A percentile compares a stretch with the other conserved stretches of the same genome.
Conservation (phyloP, 2,797 vertebrate genomes). For the Champsocephalus gunnari region DNA sequence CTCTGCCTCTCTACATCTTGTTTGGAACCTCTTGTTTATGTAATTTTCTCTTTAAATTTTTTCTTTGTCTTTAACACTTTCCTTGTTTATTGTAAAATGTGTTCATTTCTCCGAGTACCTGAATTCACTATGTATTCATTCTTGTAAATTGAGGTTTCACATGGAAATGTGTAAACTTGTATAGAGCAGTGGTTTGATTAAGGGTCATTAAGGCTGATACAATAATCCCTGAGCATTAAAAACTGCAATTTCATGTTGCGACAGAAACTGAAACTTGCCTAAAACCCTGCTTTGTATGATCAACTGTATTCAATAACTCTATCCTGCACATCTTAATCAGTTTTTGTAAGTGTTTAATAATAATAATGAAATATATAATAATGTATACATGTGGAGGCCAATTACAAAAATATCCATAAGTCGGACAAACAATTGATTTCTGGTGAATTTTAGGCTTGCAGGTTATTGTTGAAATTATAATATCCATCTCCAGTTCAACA, state of each 20-base stretch:
- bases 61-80: not conserved
- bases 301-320: not conserved
- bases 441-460: too few species aligned
- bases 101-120: not conserved
- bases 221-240: constrained; percentile 33
- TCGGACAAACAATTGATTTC: too few species aligned
- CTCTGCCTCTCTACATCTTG: not conserved
- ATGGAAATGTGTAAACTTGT: constrained; percentile 6
- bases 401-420: not conserved
- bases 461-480: too few species aligned
- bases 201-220: constrained; percentile 17
- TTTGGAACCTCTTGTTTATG: not conserved
- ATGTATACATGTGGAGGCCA: not conserved
- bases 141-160: not conserved
- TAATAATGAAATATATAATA: too few species aligned
- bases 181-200: constrained; percentile 16
- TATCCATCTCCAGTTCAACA: not conserved
- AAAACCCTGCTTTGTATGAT: constrained; percentile 1
- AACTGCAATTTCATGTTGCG: constrained; percentile 18
- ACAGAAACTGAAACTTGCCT: constrained; percentile 26
- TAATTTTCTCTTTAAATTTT: constrained; percentile 4
- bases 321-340: not conserved
- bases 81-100: not conserved
- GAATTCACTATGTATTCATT: too few species aligned
- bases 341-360: not conserved